Evolutionary conservation across 2,797 vertebrate genomes (phyloP).

Genomic region (Eutrigla gurnardus): DNA sequence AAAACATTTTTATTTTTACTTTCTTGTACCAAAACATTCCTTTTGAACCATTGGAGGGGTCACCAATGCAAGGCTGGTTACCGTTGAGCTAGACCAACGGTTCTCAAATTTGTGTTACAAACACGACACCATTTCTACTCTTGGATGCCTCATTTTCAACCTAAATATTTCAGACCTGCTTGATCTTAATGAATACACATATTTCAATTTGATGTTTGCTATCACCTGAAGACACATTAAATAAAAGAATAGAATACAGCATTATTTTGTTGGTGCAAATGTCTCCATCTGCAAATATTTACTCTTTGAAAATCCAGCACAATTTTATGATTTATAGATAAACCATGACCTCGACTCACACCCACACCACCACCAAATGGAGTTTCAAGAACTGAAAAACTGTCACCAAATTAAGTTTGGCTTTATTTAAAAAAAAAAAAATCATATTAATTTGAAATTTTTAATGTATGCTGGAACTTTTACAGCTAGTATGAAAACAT

Average conservation of each 20-base stretch:
- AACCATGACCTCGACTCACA: background rate
- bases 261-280: no score
- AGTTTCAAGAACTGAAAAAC: slow-evolving; percentile 18
- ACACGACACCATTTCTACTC: no score
- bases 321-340: background rate
- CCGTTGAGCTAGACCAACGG: background rate
- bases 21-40: background rate
- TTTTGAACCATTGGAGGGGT: background rate
- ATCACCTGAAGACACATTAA: no score
- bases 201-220: no score
- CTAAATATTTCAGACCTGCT: no score
- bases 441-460: slow-evolving; percentile 54
- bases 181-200: no score
- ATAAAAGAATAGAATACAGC: no score
- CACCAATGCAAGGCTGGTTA: background rate
- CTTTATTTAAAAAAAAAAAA: slow-evolving; percentile 63
- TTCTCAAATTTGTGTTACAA: no score
- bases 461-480: slow-evolving; percentile 62
- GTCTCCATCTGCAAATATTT: no score
- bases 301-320: no score
- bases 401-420: slow-evolving; percentile 64
- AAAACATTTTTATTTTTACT: no score
- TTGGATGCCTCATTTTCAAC: no score
- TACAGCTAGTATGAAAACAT: slow-evolving; percentile 73
- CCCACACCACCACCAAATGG: background rate